phyloP scores from a whole-genome alignment of 2,888 invertebrate species.

The Sipha maydis region DNA sequence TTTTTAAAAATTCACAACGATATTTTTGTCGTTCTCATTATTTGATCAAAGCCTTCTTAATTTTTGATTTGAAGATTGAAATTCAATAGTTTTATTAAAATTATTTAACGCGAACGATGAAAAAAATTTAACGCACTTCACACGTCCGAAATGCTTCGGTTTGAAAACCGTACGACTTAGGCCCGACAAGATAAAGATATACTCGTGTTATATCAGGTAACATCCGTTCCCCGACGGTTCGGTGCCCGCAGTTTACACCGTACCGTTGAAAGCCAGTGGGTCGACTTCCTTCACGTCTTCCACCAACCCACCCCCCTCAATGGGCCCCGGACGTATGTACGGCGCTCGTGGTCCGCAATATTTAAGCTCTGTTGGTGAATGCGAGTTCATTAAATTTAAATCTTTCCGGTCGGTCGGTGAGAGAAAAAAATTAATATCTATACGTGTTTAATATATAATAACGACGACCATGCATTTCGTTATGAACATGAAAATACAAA shows the following conservation, averaged over 20 bases:
- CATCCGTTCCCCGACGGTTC: not conserved
- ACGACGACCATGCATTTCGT: not conserved
- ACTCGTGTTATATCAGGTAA: slow-evolving; percentile 34
- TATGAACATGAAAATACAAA: slow-evolving; percentile 35
- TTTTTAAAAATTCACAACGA: no score
- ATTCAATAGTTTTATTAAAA: no score
- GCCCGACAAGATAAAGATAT: not conserved
- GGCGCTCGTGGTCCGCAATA: not conserved
- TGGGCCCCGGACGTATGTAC: not conserved
- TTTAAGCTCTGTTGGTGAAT: slow-evolving; percentile 20
- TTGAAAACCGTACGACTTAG: not conserved
- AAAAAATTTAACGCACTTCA: not conserved
- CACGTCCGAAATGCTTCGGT: not conserved
- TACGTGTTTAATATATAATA: not conserved
- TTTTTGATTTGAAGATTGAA: no score
- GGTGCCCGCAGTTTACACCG: not conserved
- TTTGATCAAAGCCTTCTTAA: no score
- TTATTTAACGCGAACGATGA: not conserved
- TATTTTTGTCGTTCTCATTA: no score
- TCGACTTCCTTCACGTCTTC: not conserved
- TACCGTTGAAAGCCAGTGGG: not conserved
- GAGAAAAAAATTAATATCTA: not conserved
- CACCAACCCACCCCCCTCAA: no score
- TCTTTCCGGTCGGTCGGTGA: not conserved
- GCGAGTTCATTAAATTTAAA: slow-evolving; percentile 35